A percentile compares a stretch with the other conserved stretches of the same genome.
phyloP scores from a whole-genome alignment of 2,888 invertebrate genomes.

The Lathronympha strigana region DNA sequence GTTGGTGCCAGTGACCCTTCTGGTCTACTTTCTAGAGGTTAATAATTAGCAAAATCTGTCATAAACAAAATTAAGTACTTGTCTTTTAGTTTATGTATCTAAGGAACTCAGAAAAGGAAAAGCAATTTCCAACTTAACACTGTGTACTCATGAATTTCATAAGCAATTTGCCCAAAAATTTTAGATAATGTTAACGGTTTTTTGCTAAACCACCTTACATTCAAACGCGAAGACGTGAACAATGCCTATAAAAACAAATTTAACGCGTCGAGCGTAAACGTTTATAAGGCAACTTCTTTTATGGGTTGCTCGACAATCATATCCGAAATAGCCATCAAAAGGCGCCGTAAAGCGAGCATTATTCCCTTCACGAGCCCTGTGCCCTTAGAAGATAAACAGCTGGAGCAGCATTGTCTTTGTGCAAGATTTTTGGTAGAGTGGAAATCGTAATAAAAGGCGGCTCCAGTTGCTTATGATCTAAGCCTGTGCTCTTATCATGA shows the following conservation, averaged over 20 bases:
- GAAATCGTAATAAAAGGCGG: too few relatives aligned
- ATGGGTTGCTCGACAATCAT: constrained; percentile 71
- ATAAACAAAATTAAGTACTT: not conserved
- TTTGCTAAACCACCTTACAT: constrained; percentile 22
- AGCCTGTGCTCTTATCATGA: too few relatives aligned
- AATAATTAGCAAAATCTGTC: not conserved
- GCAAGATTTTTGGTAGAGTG: too few relatives aligned
- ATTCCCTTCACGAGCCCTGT: constrained; percentile 69
- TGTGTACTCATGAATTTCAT: constrained; percentile 14
- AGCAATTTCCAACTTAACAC: constrained; percentile 1
- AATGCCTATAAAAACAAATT: constrained; percentile 46
- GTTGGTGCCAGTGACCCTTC: too few relatives aligned
- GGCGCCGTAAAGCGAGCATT: constrained; percentile 74
- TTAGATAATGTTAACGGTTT: constrained; percentile 30
- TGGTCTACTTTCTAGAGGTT: not conserved
- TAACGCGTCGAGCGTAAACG: constrained; percentile 54
- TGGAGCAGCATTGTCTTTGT: too few relatives aligned
- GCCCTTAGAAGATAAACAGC: too few relatives aligned
- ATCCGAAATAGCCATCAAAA: constrained; percentile 75
- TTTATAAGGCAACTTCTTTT: constrained; percentile 66
- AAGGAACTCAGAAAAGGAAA: not conserved
- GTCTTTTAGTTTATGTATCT: too few relatives aligned
- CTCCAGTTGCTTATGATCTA: too few relatives aligned
- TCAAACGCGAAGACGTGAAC: constrained; percentile 40
- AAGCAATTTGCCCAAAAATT: constrained; percentile 22